Evolutionary conservation across 2,113 vertebrate genomes (phyloP).

Genomic region (Nanger granti): DNA sequence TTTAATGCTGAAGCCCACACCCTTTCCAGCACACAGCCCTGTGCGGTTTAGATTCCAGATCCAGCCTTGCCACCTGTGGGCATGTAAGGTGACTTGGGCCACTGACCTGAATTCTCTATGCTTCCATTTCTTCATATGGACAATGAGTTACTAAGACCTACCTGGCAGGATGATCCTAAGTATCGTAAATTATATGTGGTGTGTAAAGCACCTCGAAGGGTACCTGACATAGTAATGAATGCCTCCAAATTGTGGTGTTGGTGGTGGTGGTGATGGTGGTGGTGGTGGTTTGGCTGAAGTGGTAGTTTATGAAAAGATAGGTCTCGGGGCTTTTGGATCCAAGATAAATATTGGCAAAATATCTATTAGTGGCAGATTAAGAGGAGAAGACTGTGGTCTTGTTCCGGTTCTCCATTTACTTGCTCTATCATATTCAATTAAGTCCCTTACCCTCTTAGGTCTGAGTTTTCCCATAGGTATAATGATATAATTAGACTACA

Average conservation of each 20-base stretch:
- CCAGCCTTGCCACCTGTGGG: background rate
- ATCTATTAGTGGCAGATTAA: background rate
- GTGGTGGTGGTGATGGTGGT: no score
- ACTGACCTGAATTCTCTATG: background rate
- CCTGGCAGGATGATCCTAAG: background rate
- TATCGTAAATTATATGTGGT: background rate
- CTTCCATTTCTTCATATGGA: background rate
- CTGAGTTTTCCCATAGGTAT: background rate
- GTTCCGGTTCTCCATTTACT: background rate
- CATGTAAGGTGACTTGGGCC: accelerated
- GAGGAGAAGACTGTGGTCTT: background rate
- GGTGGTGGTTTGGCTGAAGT: accelerated
- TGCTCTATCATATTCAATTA: background rate
- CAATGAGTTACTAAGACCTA: background rate
- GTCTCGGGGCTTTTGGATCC: background rate
- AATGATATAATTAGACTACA: background rate
- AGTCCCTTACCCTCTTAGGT: background rate
- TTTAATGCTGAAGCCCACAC: background rate
- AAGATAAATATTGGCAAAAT: background rate
- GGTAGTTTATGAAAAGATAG: background rate
- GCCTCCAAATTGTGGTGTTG: background rate
- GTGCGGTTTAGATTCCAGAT: background rate
- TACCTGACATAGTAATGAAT: background rate
- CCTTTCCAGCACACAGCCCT: background rate
- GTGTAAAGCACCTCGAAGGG: background rate